Base-by-base conservation (phyloP, 2,113 vertebrate genomes). In the Hippocampus zosterae region DNA sequence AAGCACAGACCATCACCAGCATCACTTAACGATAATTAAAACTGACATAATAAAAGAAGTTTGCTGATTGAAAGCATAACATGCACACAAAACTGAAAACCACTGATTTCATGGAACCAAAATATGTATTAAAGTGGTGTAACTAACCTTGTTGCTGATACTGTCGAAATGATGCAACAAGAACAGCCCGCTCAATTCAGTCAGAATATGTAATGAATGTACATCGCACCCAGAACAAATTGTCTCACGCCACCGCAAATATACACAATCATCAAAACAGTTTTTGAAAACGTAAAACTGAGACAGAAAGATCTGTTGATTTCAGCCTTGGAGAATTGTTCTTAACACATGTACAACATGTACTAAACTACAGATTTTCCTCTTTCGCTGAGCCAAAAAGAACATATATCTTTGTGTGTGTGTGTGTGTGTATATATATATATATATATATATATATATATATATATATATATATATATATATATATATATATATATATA, bases 191-290 rank as follows among this genome's bases (percentile, higher is more conserved):
- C 5, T 11, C 7, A n/a, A 48, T 52, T 64, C 56, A 75, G 41
- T 74, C 60, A 79, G 44, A 70, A 60, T 59, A 63, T 56, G 19
- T 3, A 27, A 65, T 67, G 52, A 75, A 52, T 15, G 70, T 44
- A 65, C 25, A 68, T 27, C 15, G 41, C 8, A 15, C 29, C 23
- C 37, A 55, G 69, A 15, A 42, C 37, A 52, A n/a, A 70, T 56
- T 60, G 46, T 66, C 8, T 10, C 7, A 33, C 13, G 2, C 64
- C 60, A 69, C 48, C 60, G 23, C 42, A 41, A 78, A 61, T 74
- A 57, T 67, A 23, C 40, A 75, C 21, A 74, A 52, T 44, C 59
- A 69, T 61, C 48, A 78, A 56, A 66, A 53, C 52, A 16, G 25
- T 69, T 40, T 64, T n/a, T 37, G 5, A 53, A n/a, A 19, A 62